Base-by-base conservation (phyloP, 2,113 vertebrate genomes). In the Rhizomys pruinosus region DNA sequence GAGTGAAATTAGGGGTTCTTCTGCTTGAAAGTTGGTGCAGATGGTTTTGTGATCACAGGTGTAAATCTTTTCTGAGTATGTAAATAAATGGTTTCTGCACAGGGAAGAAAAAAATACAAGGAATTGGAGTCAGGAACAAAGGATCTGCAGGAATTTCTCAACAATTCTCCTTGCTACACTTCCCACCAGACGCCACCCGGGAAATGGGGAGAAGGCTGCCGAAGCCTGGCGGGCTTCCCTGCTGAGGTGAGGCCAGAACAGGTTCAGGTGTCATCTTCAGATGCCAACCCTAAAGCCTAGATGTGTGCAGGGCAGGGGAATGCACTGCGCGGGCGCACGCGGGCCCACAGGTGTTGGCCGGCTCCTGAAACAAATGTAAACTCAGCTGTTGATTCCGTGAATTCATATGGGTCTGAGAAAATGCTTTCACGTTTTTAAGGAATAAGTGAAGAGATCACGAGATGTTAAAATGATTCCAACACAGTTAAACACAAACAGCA, bases 331-430 rank as follows among this genome's bases (percentile, higher is more conserved):
- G 5, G n/a, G n/a, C n/a, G n/a, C n/a, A n/a, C n/a, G n/a, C n/a
- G n/a, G n/a, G n/a, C n/a, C n/a, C n/a, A n/a, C n/a, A 9, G 29
- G 0, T 0, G 4, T 25, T 3, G 8, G 52, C 5, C 34, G 37
- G 59, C 59, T 64, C 84, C 27, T 69, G 34, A 69, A 64, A 37
- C 17, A 17, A 11, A 20, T 92, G 87, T 64, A 34, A 57, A 55
- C 3, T n/a, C 5, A n/a, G 63, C 9, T 3, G 32, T 69, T 69
- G 69, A 27, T 44, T 69, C 11, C 55, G 23, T 84, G 44, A 69
- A 57, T 8, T n/a, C 25, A 39, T n/a, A 13, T 1, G 25, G 32
- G n/a, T 91, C 68, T 61, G 7, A n/a, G 19, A 59, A 63, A 88
- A 68, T 19, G 0, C 52, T 71, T 42, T 44, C 8, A 10, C 61